Conservation (phyloP, 2,888 invertebrate genomes). For the Hydropsyche betteni region DNA sequence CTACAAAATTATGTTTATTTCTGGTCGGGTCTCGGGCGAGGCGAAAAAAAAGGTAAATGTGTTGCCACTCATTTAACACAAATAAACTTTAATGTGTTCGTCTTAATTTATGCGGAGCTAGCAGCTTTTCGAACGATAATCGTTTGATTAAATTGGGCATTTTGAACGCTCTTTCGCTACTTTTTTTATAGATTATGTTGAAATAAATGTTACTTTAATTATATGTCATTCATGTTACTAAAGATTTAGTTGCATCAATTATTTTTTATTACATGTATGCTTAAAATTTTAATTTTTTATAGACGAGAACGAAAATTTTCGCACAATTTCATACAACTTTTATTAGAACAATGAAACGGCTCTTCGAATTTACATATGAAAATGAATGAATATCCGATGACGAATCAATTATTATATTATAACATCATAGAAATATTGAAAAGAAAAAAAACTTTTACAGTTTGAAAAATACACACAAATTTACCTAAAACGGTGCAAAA, state of each 20-base stretch:
- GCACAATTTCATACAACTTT: too few relatives aligned
- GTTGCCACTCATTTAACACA: constrained; percentile 37
- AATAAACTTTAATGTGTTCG: constrained; percentile 32
- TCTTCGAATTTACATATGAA: background rate
- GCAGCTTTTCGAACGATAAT: constrained; percentile 25
- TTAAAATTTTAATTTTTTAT: too few relatives aligned
- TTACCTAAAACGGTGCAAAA: background rate
- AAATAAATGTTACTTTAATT: too few relatives aligned
- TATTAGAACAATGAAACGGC: background rate
- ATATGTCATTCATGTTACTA: too few relatives aligned
- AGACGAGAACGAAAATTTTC: too few relatives aligned
- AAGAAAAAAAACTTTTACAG: background rate
- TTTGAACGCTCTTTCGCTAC: constrained; percentile 5
- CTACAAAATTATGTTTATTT: constrained; percentile 49
- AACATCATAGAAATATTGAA: background rate
- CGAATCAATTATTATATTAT: background rate
- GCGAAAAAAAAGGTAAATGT: constrained; percentile 36
- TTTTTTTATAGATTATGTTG: background rate
- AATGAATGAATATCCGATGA: too few relatives aligned
- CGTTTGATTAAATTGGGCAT: constrained; percentile 16
- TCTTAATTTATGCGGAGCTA: constrained; percentile 25
- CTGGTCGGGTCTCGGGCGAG: constrained; percentile 37
- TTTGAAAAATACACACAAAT: background rate
- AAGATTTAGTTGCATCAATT: too few relatives aligned
- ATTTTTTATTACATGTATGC: too few relatives aligned